Conservation (phyloP, 2,888 invertebrate genomes). For the Protula sp. region DNA sequence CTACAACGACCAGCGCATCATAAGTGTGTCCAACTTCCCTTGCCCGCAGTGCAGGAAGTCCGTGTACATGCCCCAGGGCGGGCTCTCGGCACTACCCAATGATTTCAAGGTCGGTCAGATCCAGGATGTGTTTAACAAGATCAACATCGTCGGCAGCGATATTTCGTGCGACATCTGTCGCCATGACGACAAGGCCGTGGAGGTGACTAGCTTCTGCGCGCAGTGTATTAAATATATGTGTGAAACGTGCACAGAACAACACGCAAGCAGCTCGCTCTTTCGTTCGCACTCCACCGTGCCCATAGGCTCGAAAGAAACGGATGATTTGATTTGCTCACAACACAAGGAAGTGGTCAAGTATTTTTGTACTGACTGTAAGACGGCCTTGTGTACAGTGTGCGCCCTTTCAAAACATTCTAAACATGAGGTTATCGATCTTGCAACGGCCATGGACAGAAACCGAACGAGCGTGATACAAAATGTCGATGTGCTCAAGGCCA, state of each 20-base stretch:
- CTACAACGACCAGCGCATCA: conserved; percentile 6
- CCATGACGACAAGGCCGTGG: not conserved
- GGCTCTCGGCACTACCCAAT: conserved; percentile 11
- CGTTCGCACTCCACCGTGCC: conserved; percentile 6
- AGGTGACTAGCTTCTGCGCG: conserved; percentile 8
- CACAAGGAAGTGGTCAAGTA: conserved; percentile 14
- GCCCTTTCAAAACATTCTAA: conserved; percentile 11
- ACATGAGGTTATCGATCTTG: conserved; percentile 6
- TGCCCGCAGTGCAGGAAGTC: conserved; percentile 18
- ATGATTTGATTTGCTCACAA: conserved; percentile 1
- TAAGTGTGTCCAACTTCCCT: conserved; percentile 13
- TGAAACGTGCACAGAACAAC: conserved; percentile 6
- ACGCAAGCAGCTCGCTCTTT: conserved; percentile 8
- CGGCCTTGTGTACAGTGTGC: conserved; percentile 15
- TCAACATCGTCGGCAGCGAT: not conserved
- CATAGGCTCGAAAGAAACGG: not conserved
- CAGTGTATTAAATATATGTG: conserved; percentile 17
- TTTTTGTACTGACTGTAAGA: conserved; percentile 13
- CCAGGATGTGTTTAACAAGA: conserved; percentile 10
- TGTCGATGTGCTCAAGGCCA: not conserved
- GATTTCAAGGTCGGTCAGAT: conserved; percentile 19
- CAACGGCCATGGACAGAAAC: not conserved
- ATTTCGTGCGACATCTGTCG: conserved; percentile 9
- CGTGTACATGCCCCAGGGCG: conserved; percentile 10
- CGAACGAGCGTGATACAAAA: not conserved